Evolutionary conservation across 1,140 invertebrate species (phyloP).

Genomic region (Tenebrio molitor): DNA sequence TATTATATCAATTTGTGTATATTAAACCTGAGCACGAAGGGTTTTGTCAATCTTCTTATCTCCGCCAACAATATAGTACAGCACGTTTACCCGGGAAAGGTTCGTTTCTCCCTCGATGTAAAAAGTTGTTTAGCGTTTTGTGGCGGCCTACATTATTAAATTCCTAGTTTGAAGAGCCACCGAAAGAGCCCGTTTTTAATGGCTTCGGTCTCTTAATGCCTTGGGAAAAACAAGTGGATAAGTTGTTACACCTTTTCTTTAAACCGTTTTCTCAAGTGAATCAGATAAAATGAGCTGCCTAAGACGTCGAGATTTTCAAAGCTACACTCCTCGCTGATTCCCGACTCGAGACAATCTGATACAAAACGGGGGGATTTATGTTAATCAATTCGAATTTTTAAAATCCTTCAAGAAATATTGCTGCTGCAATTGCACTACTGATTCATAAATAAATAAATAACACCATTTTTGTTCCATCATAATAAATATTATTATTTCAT

Average conservation of each 20-base stretch:
- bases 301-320: too few relatives aligned
- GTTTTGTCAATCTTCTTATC: constrained; percentile 40
- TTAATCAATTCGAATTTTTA: too few relatives aligned
- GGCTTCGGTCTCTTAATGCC: background rate
- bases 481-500: too few relatives aligned
- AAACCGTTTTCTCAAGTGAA: too few relatives aligned
- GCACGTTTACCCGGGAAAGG: constrained; percentile 34
- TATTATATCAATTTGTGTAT: constrained; percentile 40
- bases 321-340: too few relatives aligned
- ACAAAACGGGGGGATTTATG: too few relatives aligned
- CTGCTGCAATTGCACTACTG: too few relatives aligned
- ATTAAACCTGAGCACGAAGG: constrained; percentile 30
- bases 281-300: too few relatives aligned
- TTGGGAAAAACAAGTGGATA: background rate
- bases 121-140: constrained; percentile 28
- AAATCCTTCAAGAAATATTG: too few relatives aligned
- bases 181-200: constrained; percentile 4
- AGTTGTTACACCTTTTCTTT: background rate
- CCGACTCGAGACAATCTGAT: too few relatives aligned
- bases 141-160: constrained; percentile 29
- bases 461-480: too few relatives aligned
- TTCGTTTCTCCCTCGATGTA: constrained; percentile 20
- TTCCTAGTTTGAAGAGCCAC: constrained; percentile 16
- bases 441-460: too few relatives aligned
- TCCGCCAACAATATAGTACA: constrained; percentile 33